Evolutionary conservation across 1,140 invertebrate genomes (phyloP).

Genomic region (Adelges cooleyi): DNA sequence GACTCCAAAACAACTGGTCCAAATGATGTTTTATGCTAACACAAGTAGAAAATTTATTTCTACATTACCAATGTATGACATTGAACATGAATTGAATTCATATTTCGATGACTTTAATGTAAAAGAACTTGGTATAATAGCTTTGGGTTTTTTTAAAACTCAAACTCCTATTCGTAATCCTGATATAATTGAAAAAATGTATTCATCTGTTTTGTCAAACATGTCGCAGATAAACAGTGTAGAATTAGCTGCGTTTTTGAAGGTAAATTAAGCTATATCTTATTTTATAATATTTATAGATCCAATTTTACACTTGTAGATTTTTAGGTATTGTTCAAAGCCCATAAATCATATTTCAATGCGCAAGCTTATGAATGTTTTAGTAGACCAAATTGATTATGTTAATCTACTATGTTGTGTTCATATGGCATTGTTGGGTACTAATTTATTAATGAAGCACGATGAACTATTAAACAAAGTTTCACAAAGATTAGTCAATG

Average conservation of each 20-base stretch:
- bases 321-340: constrained; percentile 13
- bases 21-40: constrained; percentile 22
- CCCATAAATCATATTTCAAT: neutral
- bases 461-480: neutral
- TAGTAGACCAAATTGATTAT: constrained; percentile 1
- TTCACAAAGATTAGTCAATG: neutral
- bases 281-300: neutral
- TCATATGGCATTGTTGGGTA: constrained; percentile 22
- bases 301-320: neutral
- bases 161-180: constrained; percentile 14
- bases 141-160: constrained; percentile 5
- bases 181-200: neutral
- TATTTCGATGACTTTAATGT: neutral
- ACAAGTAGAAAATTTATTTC: constrained; percentile 11
- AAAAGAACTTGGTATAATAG: constrained; percentile 1
- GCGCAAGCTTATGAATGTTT: neutral
- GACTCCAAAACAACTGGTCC: neutral
- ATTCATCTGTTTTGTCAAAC: neutral
- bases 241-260: constrained; percentile 11
- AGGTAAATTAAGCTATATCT: too few species aligned
- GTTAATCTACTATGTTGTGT: constrained; percentile 9
- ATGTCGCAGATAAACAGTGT: neutral
- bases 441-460: neutral
- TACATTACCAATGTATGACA: constrained; percentile 9
- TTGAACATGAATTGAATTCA: constrained; percentile 9